These are phyloP conservation scores for Morone saxatilis DNA, from an alignment of 2,113 vertebrate species.

Conservation along the genomic window DNA sequence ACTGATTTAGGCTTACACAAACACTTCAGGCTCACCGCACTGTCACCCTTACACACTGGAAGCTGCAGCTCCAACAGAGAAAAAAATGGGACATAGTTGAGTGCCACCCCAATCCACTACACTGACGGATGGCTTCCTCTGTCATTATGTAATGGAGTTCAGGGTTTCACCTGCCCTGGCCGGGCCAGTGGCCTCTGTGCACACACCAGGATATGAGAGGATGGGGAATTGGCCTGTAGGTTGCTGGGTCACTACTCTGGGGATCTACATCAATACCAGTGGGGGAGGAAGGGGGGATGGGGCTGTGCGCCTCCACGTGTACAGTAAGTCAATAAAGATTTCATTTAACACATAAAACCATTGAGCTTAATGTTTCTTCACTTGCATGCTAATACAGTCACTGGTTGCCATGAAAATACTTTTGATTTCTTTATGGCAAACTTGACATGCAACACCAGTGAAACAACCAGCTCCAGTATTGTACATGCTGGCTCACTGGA, in stretches of 20 bases:
- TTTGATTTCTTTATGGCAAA: too few relatives aligned
- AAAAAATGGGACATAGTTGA: conserved; percentile 47
- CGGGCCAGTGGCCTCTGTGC: conserved; percentile 50
- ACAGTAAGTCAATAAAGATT: background rate
- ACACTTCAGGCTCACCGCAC: conserved; percentile 59
- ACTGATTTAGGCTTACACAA: conserved; percentile 74
- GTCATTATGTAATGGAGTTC: conserved; percentile 73
- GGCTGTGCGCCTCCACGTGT: background rate
- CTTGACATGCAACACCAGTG: background rate
- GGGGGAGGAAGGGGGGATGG: background rate
- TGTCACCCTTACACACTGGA: conserved; percentile 52
- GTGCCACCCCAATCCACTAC: conserved; percentile 48
- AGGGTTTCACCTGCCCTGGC: conserved; percentile 67
- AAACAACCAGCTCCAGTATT: background rate
- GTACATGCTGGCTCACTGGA: background rate
- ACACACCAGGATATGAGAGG: conserved; percentile 59
- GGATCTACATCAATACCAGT: conserved; percentile 32
- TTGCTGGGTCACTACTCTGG: conserved; percentile 55
- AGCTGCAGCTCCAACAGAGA: conserved; percentile 41
- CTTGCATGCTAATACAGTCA: background rate
- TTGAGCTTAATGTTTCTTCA: background rate
- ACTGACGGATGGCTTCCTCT: conserved; percentile 79
- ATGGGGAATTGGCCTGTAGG: conserved; percentile 59
- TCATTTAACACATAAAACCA: conserved; percentile 3
- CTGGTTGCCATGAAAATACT: too few relatives aligned